Evolutionary conservation across 2,888 invertebrate genomes (phyloP).

Genomic region (Ormyrus rosae): DNA sequence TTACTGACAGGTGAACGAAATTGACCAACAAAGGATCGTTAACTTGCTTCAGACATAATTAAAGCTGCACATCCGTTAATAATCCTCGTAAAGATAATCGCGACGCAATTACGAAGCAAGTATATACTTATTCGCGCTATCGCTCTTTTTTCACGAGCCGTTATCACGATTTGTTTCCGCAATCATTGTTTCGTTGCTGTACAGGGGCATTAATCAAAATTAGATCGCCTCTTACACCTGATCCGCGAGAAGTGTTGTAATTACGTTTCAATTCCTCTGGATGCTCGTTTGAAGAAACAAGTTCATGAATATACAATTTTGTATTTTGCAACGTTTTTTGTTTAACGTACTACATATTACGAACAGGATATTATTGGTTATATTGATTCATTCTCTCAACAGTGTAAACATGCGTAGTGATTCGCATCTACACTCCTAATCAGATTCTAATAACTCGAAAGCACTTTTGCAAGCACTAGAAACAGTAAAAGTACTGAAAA

Average conservation of each 20-base stretch:
- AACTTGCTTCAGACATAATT: constrained; percentile 25
- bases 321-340: not conserved
- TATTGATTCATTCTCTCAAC: no score
- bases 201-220: constrained; percentile 20
- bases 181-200: not conserved
- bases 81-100: constrained; percentile 43
- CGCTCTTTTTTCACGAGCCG: constrained; percentile 16
- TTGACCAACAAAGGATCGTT: constrained; percentile 30
- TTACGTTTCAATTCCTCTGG: constrained; percentile 19
- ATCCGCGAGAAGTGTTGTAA: constrained; percentile 22
- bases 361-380: no score
- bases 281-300: not conserved
- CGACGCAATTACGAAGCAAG: constrained; percentile 11
- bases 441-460: no score
- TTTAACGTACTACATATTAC: not conserved
- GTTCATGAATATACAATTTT: not conserved
- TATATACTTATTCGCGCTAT: not conserved
- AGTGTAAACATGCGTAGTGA: no score
- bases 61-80: constrained; percentile 32
- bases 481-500: no score
- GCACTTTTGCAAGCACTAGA: no score
- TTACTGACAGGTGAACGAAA: constrained; percentile 20
- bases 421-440: no score
- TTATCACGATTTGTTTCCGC: constrained; percentile 39
- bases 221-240: constrained; percentile 2